A percentile compares a stretch with the other conserved stretches of the same genome.
Evolutionary conservation across 2,113 vertebrate species (phyloP).

Genomic region (Eurystomus gularis): DNA sequence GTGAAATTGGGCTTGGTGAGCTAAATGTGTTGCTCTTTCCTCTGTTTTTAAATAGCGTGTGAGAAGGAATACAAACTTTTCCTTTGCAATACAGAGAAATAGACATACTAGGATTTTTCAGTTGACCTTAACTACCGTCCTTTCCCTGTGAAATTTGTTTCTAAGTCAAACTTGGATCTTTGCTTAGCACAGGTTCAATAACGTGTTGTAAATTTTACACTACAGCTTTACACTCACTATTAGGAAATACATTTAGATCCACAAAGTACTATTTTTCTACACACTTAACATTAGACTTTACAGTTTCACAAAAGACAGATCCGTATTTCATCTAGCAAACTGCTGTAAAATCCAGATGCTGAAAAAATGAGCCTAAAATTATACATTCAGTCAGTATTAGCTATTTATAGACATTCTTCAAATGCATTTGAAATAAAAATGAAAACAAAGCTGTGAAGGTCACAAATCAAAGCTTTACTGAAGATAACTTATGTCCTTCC

Average conservation of each 20-base stretch:
- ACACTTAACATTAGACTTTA: not conserved
- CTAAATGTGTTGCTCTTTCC: not conserved
- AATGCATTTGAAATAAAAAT: slow-evolving; percentile 32
- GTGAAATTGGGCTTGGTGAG: not conserved
- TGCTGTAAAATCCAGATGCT: slow-evolving; percentile 27
- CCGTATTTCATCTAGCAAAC: slow-evolving; percentile 18
- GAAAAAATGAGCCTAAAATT: slow-evolving; percentile 14
- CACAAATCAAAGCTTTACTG: not conserved
- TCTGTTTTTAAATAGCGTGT: not conserved
- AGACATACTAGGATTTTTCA: not conserved
- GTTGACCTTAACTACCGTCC: not conserved
- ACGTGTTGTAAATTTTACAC: not conserved
- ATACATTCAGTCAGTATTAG: slow-evolving; percentile 4
- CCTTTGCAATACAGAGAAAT: not conserved
- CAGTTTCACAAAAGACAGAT: not conserved
- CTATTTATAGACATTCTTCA: slow-evolving; percentile 50
- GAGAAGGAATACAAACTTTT: not conserved
- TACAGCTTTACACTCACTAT: not conserved
- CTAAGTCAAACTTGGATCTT: not conserved
- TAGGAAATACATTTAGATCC: not conserved
- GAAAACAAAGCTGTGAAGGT: not conserved
- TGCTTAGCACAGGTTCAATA: not conserved
- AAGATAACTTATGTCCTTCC: slow-evolving; percentile 18
- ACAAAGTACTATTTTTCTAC: slow-evolving; percentile 7
- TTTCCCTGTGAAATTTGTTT: not conserved